Conservation (phyloP, 2,797 vertebrate species). For the Streptopelia turtur region DNA sequence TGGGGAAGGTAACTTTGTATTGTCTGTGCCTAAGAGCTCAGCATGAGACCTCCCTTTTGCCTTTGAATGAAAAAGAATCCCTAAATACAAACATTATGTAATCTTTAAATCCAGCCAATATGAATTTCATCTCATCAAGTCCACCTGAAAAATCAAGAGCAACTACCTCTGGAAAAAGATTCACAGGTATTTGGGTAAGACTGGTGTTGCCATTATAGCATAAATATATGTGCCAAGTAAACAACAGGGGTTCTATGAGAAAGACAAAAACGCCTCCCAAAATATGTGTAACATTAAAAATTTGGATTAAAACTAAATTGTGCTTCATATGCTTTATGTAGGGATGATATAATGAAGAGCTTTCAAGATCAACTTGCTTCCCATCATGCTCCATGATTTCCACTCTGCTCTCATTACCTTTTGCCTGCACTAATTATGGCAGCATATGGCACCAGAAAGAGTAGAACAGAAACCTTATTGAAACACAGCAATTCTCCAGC, state of each 20-base stretch:
- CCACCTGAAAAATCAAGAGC: neutral
- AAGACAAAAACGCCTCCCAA: neutral
- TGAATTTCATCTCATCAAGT: neutral
- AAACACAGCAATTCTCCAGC: neutral
- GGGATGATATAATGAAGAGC: neutral
- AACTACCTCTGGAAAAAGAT: neutral
- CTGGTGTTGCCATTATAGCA: neutral
- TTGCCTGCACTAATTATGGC: slow-evolving; percentile 40
- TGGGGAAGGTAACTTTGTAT: neutral
- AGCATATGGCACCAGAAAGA: slow-evolving; percentile 10
- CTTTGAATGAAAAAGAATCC: neutral
- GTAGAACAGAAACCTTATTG: slow-evolving; percentile 1
- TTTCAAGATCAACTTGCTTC: slow-evolving; percentile 14
- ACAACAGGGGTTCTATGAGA: neutral
- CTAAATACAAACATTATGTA: neutral
- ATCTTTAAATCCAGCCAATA: neutral
- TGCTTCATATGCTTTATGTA: neutral
- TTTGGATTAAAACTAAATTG: neutral
- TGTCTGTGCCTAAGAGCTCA: neutral
- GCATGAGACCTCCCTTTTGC: neutral
- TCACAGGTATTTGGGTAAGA: neutral
- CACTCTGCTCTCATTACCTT: neutral
- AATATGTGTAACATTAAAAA: neutral
- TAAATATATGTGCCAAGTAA: fast-evolving
- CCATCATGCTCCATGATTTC: neutral